A percentile compares a stretch with the other conserved stretches of the same genome.
These are phyloP conservation scores for Neosalanx taihuensis DNA, from an alignment of 2,797 vertebrate species.

Conservation along the genomic window DNA sequence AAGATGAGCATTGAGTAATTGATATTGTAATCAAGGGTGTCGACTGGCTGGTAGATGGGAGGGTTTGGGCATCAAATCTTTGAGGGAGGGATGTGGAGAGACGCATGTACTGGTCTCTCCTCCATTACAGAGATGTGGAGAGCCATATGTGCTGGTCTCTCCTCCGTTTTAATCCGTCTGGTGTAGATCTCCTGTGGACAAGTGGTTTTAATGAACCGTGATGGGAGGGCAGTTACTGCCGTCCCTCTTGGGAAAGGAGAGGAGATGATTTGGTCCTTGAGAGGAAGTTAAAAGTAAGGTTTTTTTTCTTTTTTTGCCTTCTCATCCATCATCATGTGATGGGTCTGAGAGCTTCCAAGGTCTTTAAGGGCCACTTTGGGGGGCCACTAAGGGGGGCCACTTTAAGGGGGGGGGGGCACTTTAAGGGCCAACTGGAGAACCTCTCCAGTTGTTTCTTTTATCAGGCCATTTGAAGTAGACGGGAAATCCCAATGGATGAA, in stretches of 20 bases:
- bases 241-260: conserved; percentile 34
- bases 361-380: conserved; percentile 54
- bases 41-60: too few relatives aligned
- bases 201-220: conserved; percentile 71
- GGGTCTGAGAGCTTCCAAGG: conserved; percentile 48
- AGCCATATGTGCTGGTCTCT: too few relatives aligned
- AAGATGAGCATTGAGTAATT: too few relatives aligned
- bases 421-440: too few relatives aligned
- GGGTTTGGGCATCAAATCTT: too few relatives aligned
- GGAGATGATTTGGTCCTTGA: conserved; percentile 36
- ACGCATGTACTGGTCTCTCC: too few relatives aligned
- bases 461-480: conserved; percentile 17
- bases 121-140: too few relatives aligned
- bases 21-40: too few relatives aligned
- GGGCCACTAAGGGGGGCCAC: too few relatives aligned
- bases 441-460: conserved; percentile 31
- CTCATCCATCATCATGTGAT: conserved; percentile 68
- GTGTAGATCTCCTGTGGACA: conserved; percentile 38
- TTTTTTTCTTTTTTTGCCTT: conserved; percentile 38
- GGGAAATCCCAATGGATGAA: conserved; percentile 24
- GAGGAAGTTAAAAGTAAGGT: conserved; percentile 63
- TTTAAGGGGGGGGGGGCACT: too few relatives aligned
- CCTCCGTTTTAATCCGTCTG: conserved; percentile 56
- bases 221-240: conserved; percentile 50
- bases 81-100: too few relatives aligned